Conservation (phyloP, 2,113 vertebrate genomes). For the Pelvicachromis taeniatus region DNA sequence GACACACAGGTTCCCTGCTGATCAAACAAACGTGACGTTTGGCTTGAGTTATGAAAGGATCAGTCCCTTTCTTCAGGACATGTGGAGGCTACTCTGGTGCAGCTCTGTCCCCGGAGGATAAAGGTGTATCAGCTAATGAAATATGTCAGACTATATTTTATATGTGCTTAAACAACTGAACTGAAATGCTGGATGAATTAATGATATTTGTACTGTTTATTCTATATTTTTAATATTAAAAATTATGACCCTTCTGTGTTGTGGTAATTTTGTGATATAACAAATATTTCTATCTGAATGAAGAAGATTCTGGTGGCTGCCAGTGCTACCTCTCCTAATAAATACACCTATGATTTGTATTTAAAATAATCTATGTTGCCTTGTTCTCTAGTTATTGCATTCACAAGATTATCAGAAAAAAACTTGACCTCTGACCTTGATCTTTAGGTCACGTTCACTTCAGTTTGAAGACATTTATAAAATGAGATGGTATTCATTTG, state of each 20-base stretch:
- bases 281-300: background rate
- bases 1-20: fast-evolving
- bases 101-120: background rate
- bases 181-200: background rate
- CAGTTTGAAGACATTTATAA: background rate
- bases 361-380: background rate
- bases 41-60: background rate
- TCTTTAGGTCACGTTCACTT: background rate
- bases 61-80: background rate
- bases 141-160: background rate
- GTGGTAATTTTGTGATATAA: background rate
- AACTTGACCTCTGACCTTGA: background rate
- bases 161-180: background rate
- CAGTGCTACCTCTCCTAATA: too few relatives aligned
- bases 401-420: background rate
- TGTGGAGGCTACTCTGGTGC: background rate
- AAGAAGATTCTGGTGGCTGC: too few relatives aligned
- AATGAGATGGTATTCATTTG: background rate
- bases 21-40: background rate
- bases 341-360: background rate
- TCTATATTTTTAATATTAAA: background rate
- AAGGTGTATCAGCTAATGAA: background rate
- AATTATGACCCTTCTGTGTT: background rate
- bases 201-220: background rate
- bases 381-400: background rate